Base-by-base conservation (phyloP, 2,113 vertebrate species). In the Petroica traversi region DNA sequence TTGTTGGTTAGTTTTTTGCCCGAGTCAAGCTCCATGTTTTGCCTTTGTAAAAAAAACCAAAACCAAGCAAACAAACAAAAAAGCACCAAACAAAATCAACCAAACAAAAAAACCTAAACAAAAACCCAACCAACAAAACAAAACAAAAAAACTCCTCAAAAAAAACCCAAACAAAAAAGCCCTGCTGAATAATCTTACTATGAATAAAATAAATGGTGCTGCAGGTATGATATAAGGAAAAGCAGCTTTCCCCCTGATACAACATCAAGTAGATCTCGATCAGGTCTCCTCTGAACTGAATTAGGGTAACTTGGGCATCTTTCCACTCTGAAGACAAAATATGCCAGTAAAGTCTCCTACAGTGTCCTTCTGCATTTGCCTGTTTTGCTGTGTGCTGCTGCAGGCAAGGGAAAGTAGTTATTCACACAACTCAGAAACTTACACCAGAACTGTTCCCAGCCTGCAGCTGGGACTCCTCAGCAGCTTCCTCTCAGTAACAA, bases 391-490 rank as follows among this genome's bases (percentile, higher is more conserved):
- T 83, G 89, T n/a, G 43, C 72, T 80, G 45, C 49, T 88, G 63
- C 58, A 88, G 71, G 61, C 58, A 76, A 57, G 25, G 29, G 72
- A 55, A 79, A 64, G 34, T 31, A 71, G 43, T 51, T 87, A 38
- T 85, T 88, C 79, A 46, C 51, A 69, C 26, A 80, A 69, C n/a
- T 77, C 72, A 25, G 25, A 85, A 92, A 36, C 13, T 95, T 26
- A 67, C 52, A 81, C 11, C 31, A 95, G 59, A 76, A 61, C 19
- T 85, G 58, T 20, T 85, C 25, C 69, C 89, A 80, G 36, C 66
- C 54, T 72, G 72, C 89, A 95, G 87, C 84, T 96, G 89, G 68
- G 58, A 86, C 55, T 71, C 33, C 43, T 94, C 80, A 87, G 69
- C 64, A 92, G 80, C 61, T 95, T 95, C 77, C 57, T 71, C 61